Conservation (phyloP, 2,888 invertebrate species). For the Thyatira batis region DNA sequence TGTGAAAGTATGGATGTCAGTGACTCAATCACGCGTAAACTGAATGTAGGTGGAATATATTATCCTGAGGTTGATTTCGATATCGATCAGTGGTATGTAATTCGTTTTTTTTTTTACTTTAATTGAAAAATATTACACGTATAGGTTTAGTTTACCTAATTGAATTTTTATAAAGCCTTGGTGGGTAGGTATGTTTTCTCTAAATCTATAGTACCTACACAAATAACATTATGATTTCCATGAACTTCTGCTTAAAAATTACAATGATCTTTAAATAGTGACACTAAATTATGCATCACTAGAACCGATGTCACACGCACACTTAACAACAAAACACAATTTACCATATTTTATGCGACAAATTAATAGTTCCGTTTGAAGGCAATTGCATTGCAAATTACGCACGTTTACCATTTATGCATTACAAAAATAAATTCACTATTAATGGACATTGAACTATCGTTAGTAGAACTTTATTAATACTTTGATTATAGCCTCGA, state of each 20-base stretch:
- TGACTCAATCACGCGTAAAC: too few species aligned
- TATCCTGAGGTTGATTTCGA: too few species aligned
- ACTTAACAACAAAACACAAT: background rate
- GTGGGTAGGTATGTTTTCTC: too few species aligned
- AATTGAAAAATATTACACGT: too few species aligned
- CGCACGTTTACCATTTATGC: background rate
- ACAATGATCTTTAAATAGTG: background rate
- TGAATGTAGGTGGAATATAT: too few species aligned
- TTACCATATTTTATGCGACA: slow-evolving; percentile 12
- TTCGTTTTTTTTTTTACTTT: too few species aligned
- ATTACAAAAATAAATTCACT: background rate
- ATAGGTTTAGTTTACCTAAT: too few species aligned
- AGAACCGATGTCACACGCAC: background rate
- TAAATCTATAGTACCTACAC: too few species aligned
- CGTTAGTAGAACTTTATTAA: background rate
- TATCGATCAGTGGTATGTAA: too few species aligned
- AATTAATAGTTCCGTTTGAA: slow-evolving; percentile 21
- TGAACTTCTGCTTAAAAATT: background rate
- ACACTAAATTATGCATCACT: background rate
- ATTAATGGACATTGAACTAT: background rate
- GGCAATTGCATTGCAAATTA: slow-evolving; percentile 1
- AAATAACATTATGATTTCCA: too few species aligned
- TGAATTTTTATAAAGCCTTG: too few species aligned
- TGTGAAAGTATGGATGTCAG: background rate
- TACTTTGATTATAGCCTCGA: background rate